Base-by-base conservation (phyloP, 1,140 invertebrate species). In the Drosophila elegans region DNA sequence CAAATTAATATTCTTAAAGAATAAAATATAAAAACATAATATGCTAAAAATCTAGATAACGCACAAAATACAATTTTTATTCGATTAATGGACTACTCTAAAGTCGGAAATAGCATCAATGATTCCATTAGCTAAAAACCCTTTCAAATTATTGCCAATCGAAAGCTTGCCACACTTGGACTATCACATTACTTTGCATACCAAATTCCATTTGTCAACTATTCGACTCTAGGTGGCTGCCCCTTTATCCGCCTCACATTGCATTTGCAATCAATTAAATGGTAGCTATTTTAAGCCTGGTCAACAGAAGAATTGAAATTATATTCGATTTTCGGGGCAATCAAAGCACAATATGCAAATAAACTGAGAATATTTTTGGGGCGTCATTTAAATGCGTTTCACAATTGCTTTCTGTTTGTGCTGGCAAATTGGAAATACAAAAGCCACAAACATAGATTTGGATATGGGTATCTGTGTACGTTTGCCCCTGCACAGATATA, bases 331-430 rank as follows among this genome's bases (percentile, higher is more conserved):
- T 68, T 61, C 34, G 44, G 44, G 21, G 38, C 74, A 54, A 67
- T 57, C 41, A 49, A 45, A 49, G 74, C 41, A 38, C 39, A 54
- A 71, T 61, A 69, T 78, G 69, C 75, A 86, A 82, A 88, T 83
- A 79, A 67, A 82, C 41, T 52, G 51, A 41, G 46, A 76, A 73
- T 46, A 62, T 59, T 68, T 79, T 76, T 48, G 74, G 63, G 67
- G 51, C 64, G 44, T 55, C 64, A 86, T 74, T 79, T 76, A 69
- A 88, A 86, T 83, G 79, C 83, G 76, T 88, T 88, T 76, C 54
- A 52, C 62, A 76, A 76, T 59, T 76, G 78, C 57, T 88, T 62
- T 88, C 54, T 86, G 82, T 79, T 88, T 86, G 83, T 59, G 69
- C 72, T 68, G 78, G 74, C 61, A 77, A 61, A 76, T 76, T 53